Percentiles rank a stretch among this genome's conserved stretches.
These are phyloP conservation scores for Enteromius trimaculatus DNA, from an alignment of 2,797 vertebrate species.

Conservation along the genomic window DNA sequence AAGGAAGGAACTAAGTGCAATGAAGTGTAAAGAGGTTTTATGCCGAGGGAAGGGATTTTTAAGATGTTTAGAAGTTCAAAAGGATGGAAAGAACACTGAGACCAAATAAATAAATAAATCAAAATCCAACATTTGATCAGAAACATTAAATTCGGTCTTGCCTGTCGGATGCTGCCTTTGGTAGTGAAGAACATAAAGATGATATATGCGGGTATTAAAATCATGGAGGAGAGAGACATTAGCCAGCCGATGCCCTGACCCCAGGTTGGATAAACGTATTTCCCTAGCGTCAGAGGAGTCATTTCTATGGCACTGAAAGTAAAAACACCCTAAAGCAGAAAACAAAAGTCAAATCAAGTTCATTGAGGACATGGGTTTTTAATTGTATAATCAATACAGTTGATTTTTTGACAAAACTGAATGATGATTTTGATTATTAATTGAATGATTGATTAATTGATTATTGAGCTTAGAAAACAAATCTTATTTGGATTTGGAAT, in stretches of 20 bases:
- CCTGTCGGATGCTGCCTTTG: conserved; percentile 82
- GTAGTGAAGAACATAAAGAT: conserved; percentile 82
- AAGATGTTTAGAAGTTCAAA: background rate
- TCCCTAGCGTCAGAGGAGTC: conserved; percentile 87
- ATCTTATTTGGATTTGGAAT: background rate
- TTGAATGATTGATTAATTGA: background rate
- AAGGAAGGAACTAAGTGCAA: background rate
- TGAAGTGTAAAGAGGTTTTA: background rate
- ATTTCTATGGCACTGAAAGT: conserved; percentile 91
- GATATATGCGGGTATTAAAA: conserved; percentile 86
- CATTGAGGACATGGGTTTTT: background rate
- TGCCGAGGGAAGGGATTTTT: background rate
- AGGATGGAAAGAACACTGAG: background rate
- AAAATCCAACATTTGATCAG: background rate
- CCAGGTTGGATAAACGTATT: conserved; percentile 86
- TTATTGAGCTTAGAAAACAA: background rate
- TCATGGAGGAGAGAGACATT: conserved; percentile 91
- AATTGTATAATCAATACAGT: background rate
- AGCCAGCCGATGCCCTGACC: conserved; percentile 88
- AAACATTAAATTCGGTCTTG: conserved; percentile 45
- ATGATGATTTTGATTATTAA: background rate
- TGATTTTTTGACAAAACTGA: background rate
- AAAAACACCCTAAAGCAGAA: conserved; percentile 82
- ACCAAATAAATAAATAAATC: background rate
- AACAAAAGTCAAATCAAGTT: conserved; percentile 28